phyloP scores from a whole-genome alignment of 2,888 invertebrate genomes.

The Drosophila silvestris region DNA sequence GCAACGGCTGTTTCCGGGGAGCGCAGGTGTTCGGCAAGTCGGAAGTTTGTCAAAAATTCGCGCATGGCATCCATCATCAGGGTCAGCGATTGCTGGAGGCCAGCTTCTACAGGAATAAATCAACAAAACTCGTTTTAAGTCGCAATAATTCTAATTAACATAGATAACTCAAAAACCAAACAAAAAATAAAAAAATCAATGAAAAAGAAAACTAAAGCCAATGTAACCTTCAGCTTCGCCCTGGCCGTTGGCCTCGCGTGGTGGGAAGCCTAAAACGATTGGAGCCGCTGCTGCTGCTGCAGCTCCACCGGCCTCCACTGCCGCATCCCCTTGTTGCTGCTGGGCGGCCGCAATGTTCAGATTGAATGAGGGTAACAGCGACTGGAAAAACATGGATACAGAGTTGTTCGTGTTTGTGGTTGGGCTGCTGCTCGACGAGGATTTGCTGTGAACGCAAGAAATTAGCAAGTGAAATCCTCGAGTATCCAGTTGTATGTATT shows the following conservation, averaged over 20 bases:
- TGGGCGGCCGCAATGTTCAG: slow-evolving; percentile 64
- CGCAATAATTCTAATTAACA: slow-evolving; percentile 13
- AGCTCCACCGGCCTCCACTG: slow-evolving; percentile 38
- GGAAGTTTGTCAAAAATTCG: slow-evolving; percentile 89
- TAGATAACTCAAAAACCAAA: not conserved
- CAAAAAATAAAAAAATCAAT: not conserved
- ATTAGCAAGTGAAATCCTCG: not conserved
- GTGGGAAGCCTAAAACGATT: slow-evolving; percentile 10
- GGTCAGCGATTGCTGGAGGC: slow-evolving; percentile 88
- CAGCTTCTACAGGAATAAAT: slow-evolving; percentile 57
- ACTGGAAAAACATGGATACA: slow-evolving; percentile 89
- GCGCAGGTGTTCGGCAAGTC: slow-evolving; percentile 87
- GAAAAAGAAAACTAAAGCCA: not conserved
- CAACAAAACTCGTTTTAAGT: slow-evolving; percentile 1
- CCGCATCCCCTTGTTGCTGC: slow-evolving; percentile 51
- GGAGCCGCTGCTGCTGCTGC: slow-evolving; percentile 18
- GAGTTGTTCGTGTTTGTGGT: slow-evolving; percentile 82
- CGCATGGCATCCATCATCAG: slow-evolving; percentile 90
- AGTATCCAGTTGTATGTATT: not conserved
- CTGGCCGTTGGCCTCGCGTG: slow-evolving; percentile 19
- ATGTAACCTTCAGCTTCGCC: slow-evolving; percentile 68
- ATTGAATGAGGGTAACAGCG: slow-evolving; percentile 90
- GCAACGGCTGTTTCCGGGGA: slow-evolving; percentile 81
- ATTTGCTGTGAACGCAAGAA: slow-evolving; percentile 70
- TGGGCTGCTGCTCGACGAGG: slow-evolving; percentile 83